These are phyloP conservation scores for Aphelenchoides bicaudatus DNA, from an alignment of 2,888 invertebrate genomes.

Conservation along the genomic window DNA sequence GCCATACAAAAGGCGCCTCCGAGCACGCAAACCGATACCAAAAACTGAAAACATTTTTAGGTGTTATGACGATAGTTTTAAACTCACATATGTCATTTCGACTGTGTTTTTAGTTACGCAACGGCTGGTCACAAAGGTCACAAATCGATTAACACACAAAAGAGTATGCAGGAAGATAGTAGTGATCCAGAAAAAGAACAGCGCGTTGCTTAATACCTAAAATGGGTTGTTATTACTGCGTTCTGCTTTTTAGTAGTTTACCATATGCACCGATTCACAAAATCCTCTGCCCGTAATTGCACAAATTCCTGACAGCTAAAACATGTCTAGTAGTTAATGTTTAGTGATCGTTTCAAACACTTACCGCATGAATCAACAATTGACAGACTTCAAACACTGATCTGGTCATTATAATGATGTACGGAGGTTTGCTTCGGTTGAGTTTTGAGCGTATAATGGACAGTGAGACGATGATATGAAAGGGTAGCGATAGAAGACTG, in stretches of 20 bases:
- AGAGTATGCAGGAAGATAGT: constrained; percentile 17
- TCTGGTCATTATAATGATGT: constrained; percentile 6
- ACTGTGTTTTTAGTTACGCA: constrained; percentile 10
- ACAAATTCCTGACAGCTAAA: too few species aligned
- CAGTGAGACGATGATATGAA: constrained; percentile 9
- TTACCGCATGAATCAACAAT: constrained; percentile 12
- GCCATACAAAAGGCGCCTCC: constrained; percentile 4
- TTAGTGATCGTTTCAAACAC: too few species aligned
- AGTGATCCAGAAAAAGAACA: constrained; percentile 13
- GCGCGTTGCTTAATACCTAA: constrained; percentile 1
- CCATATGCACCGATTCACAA: background rate
- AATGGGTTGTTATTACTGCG: constrained; percentile 1
- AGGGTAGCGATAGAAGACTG: constrained; percentile 14
- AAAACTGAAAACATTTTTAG: too few species aligned
- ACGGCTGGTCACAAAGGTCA: constrained; percentile 4
- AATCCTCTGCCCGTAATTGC: background rate
- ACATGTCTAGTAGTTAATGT: too few species aligned
- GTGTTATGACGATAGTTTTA: background rate
- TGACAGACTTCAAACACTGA: constrained; percentile 20
- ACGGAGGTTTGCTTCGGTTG: constrained; percentile 8
- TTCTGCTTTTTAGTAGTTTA: background rate
- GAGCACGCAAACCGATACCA: background rate
- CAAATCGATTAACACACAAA: constrained; percentile 12
- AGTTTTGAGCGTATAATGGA: background rate
- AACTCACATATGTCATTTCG: constrained; percentile 5